Base-by-base conservation (phyloP, 2,797 vertebrate species). In the Neoniphon sammara region DNA sequence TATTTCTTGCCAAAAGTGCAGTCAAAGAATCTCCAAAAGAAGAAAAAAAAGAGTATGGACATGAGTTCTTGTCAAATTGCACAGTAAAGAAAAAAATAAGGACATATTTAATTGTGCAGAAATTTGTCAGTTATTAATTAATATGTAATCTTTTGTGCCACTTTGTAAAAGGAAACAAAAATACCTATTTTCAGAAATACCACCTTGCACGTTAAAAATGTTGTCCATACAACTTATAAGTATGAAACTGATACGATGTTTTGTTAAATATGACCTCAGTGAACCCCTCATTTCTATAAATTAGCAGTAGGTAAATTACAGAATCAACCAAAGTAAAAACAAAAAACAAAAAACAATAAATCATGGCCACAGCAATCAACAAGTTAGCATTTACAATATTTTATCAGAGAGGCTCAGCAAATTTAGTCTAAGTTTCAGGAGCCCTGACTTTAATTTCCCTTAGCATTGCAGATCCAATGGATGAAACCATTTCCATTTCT, bases 401-500 rank as follows among this genome's bases (percentile, higher is more conserved):
- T 66, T 73, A 77, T 83, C 70, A 73, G 34, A 59, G 67, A 69
- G 30, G 83, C 86, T 94, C 87, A 90, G 88, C 80, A 89, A 81
- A 91, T 89, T 90, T 77, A 69, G 57, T 70, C 8, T 47, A 82
- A 86, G 80, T 82, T 93, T 85, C 82, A 85, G 70, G 62, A 80
- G 70, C 77, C 15, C 15, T 64, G 70, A 74, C 83, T 85, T 82
- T 90, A 90, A 91, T 87, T 90, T 87, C 86, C 88, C 91, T 91
- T 78, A 90, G 91, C 76, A 80, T 88, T 91, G 92, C 93, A 90
- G 85, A 93, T 91, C 91, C 75, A 91, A 87, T 82, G 88, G 91
- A 91, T 85, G 82, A 93, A 93, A 94, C 92, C 88, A 90, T 93
- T 90, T 92, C 82, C 89, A 91, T 88, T 89, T 89, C 81, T 93